Evolutionary conservation across 2,888 invertebrate genomes (phyloP), one percentile per base, ranked within the genome.

Genomic region (Linhomoeus sp.): DNA sequence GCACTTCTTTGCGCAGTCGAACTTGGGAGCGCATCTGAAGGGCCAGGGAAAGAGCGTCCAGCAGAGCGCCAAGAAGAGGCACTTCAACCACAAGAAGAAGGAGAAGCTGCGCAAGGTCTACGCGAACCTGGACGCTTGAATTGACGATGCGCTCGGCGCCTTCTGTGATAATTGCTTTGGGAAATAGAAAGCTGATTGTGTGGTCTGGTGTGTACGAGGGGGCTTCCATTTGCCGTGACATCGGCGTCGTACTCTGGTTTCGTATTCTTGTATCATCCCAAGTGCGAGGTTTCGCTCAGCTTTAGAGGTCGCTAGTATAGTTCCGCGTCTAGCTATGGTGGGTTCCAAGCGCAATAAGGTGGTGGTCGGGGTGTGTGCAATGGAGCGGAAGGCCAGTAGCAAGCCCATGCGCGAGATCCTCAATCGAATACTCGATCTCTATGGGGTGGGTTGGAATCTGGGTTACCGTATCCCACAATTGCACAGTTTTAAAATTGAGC

Each of bases 321-420:
- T n/a, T n/a, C n/a, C n/a, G n/a, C n/a, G n/a, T n/a, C n/a, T n/a
- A n/a, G n/a, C n/a, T n/a, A n/a, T n/a, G n/a, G n/a, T n/a, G n/a
- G n/a, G n/a, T n/a, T n/a, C n/a, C n/a, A n/a, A n/a, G n/a, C n/a
- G n/a, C n/a, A n/a, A 29, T 9, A 5, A 88, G 64, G 87, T 97
- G 59, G 76, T 88, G 66, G 88, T 99, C 59, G 97, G 97, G 52
- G 81, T 99, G 50, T 99, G 97, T 73, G 94, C 97, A 56, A 99
- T 99, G 97, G 53, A 57, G 29, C 94, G 97, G 71, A 99, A 99
- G 70, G 88, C 92, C 36, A 84, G 87, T 65, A 90, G 92, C 54
- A 94, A 92, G 69, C 97, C 97, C 17, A 99, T 99, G 97, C 83
- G 83, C 65, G 94, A 94, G 70, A 99, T 99, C 59, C 76, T 99